A percentile compares a stretch with the other conserved stretches of the same genome.
phyloP scores from a whole-genome alignment of 2,113 vertebrate species.

The Excalfactoria chinensis region DNA sequence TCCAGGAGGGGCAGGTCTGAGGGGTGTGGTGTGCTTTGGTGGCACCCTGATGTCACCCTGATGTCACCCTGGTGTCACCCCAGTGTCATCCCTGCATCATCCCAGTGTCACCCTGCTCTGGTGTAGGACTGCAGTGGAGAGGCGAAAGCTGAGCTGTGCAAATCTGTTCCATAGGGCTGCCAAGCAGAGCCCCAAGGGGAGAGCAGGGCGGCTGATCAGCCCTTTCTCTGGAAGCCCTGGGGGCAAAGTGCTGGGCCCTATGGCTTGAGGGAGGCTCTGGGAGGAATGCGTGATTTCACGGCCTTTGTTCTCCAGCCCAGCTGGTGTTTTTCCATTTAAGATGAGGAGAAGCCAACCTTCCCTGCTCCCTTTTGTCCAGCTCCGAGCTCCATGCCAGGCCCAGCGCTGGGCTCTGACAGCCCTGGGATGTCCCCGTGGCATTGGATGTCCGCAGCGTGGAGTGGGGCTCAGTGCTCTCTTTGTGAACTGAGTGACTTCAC shows the following conservation, averaged over 20 bases:
- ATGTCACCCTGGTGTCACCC: background rate
- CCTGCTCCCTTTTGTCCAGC: rapidly evolving
- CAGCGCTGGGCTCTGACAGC: background rate
- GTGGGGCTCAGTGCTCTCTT: background rate
- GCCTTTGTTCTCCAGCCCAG: background rate
- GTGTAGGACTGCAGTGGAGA: background rate
- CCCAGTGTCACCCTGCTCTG: background rate
- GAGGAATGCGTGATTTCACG: background rate
- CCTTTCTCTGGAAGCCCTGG: background rate
- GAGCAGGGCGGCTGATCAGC: background rate
- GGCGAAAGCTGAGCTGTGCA: background rate
- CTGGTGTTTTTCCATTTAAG: background rate
- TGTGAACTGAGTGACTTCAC: background rate
- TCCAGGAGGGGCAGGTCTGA: background rate
- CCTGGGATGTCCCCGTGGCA: background rate
- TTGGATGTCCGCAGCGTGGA: background rate
- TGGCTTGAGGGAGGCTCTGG: rapidly evolving
- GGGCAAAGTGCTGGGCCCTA: rapidly evolving
- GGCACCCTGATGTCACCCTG: background rate
- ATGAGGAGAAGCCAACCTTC: rapidly evolving
- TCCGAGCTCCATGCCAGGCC: rapidly evolving
- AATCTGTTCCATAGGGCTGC: background rate
- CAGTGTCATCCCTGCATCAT: background rate
- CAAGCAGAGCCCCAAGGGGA: background rate
- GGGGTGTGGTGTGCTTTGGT: background rate